Conservation (phyloP, 2,797 vertebrate species). For the Lutjanus campechanus region DNA sequence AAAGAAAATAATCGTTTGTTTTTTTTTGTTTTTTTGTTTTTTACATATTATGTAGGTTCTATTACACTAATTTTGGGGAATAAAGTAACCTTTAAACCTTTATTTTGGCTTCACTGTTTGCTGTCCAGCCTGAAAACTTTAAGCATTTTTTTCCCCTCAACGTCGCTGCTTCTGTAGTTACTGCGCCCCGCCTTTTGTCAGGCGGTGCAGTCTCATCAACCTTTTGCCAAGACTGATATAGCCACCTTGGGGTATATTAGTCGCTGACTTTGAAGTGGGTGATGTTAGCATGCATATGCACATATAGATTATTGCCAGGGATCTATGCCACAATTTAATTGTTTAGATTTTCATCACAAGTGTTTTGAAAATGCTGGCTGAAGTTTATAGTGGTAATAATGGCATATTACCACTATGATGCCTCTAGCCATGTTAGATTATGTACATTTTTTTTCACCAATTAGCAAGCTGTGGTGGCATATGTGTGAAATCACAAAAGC, state of each 20-base stretch:
- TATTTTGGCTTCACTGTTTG: no score
- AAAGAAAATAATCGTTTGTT: no score
- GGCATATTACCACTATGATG: no score
- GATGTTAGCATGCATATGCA: background rate
- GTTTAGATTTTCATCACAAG: background rate
- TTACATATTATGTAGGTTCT: background rate
- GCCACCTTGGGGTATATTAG: slow-evolving; percentile 13
- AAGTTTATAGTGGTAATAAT: background rate
- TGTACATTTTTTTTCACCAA: no score
- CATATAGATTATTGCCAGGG: background rate
- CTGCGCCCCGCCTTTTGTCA: background rate
- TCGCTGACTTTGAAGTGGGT: slow-evolving; percentile 23
- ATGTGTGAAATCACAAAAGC: background rate
- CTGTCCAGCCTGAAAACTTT: no score
- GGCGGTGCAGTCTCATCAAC: slow-evolving; percentile 5
- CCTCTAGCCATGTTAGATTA: no score
- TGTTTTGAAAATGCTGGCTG: background rate
- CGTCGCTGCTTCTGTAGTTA: background rate
- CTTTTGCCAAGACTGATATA: slow-evolving; percentile 14
- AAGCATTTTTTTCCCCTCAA: no score
- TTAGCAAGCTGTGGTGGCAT: no score
- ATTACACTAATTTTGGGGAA: no score
- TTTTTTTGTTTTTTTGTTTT: no score
- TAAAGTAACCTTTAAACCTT: background rate
- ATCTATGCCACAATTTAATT: background rate